These are phyloP conservation scores for Daphoenositta chrysoptera DNA, from an alignment of 2,113 vertebrate species.

Conservation along the genomic window DNA sequence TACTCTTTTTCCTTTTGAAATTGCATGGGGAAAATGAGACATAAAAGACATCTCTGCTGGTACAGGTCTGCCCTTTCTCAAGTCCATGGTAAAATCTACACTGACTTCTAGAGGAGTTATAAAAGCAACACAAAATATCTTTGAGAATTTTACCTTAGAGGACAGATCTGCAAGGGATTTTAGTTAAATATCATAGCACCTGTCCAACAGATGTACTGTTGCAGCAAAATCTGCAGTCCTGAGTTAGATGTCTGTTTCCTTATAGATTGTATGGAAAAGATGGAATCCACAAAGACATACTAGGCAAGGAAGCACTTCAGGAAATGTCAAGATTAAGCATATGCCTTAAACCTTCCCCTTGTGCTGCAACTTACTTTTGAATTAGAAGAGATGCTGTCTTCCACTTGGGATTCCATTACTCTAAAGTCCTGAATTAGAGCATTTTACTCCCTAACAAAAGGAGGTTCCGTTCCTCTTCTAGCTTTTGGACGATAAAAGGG, in stretches of 20 bases:
- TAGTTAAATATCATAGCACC: not conserved
- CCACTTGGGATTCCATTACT: not conserved
- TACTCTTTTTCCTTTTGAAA: not conserved
- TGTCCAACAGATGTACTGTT: not conserved
- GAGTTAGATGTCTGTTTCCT: not conserved
- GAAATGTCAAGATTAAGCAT: not conserved
- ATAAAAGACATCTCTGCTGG: not conserved
- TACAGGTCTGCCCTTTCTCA: not conserved
- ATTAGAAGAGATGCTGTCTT: not conserved
- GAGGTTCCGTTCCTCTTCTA: not conserved
- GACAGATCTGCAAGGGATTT: not conserved
- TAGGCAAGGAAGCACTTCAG: not conserved
- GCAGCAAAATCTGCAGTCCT: not conserved
- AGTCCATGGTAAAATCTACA: not conserved
- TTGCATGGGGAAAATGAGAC: not conserved
- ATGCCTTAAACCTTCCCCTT: not conserved
- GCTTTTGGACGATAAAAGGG: not conserved
- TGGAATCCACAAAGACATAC: not conserved
- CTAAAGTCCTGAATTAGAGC: not conserved
- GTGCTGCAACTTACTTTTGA: not conserved
- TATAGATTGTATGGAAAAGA: not conserved
- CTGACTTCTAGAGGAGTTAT: not conserved
- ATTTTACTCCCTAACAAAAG: not conserved
- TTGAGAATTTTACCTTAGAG: not conserved
- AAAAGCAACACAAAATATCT: rapidly evolving